phyloP scores from a whole-genome alignment of 2,888 invertebrate genomes.

The Byasa hedistus region DNA sequence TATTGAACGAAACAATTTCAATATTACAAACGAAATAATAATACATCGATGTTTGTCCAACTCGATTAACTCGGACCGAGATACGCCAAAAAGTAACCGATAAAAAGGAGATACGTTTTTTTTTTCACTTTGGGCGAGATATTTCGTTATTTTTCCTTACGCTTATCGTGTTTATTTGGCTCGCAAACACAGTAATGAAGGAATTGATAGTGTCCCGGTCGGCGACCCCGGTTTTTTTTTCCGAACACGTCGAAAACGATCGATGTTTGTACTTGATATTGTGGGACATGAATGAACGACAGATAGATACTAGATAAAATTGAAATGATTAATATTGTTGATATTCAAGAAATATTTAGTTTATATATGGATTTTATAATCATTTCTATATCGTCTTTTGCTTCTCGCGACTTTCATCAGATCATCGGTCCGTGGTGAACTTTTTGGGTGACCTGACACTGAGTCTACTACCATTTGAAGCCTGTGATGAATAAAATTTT shows the following conservation, averaged over 20 bases:
- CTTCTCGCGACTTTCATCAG: too few relatives aligned
- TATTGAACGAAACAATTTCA: constrained; percentile 44
- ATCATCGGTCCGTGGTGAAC: not conserved
- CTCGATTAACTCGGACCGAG: constrained; percentile 68
- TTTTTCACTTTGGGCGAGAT: constrained; percentile 59
- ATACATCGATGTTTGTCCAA: constrained; percentile 52
- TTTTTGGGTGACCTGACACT: not conserved
- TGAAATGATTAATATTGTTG: too few relatives aligned
- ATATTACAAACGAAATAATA: constrained; percentile 43
- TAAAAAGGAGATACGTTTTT: constrained; percentile 57
- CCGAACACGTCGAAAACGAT: constrained; percentile 24
- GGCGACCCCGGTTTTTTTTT: constrained; percentile 48
- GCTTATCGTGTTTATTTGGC: constrained; percentile 68
- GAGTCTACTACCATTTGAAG: not conserved
- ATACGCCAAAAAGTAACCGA: constrained; percentile 65
- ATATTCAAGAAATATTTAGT: too few relatives aligned
- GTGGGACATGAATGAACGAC: constrained; percentile 15
- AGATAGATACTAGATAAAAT: too few relatives aligned
- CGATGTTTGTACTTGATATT: constrained; percentile 26
- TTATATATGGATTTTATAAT: too few relatives aligned
- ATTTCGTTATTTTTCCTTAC: constrained; percentile 66
- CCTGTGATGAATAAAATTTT: too few relatives aligned
- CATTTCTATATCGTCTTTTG: too few relatives aligned
- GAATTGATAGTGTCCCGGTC: constrained; percentile 63
- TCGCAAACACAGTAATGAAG: constrained; percentile 66